Conservation (phyloP, 2,797 vertebrate species). For the Cossypha heuglini region DNA sequence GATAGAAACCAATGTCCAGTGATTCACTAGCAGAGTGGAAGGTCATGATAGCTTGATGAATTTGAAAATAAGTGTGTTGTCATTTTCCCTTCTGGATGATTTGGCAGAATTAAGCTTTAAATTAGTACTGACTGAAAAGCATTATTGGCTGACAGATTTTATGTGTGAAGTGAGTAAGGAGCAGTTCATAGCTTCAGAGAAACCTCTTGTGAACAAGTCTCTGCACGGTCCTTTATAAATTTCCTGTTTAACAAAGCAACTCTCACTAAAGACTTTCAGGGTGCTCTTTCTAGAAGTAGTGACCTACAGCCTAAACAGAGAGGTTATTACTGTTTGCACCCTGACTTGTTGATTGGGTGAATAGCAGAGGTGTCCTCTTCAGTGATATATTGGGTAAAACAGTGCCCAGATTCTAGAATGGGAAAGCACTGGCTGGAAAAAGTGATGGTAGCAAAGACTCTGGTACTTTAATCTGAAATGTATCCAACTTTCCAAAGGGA, state of each 20-base stretch:
- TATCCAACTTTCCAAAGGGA: background rate
- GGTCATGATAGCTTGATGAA: background rate
- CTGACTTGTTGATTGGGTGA: background rate
- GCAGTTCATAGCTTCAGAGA: background rate
- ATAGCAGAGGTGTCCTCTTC: background rate
- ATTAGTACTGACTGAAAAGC: background rate
- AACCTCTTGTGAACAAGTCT: background rate
- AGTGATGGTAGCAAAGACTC: background rate
- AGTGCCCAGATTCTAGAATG: background rate
- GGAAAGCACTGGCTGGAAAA: background rate
- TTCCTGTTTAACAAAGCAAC: background rate
- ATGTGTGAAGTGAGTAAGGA: background rate
- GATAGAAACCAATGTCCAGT: background rate
- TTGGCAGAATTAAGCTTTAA: slow-evolving; percentile 7
- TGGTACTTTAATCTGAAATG: background rate
- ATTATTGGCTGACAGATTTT: background rate
- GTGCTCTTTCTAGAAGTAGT: background rate
- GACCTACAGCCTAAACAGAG: background rate
- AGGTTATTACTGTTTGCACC: background rate
- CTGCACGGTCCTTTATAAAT: background rate
- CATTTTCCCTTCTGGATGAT: slow-evolving; percentile 8
- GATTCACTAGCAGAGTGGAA: background rate
- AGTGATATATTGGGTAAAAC: background rate
- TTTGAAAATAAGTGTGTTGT: background rate
- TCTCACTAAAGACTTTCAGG: background rate